Conservation (phyloP, 2,113 vertebrate species). For the Dolichallabes microphthalmus region DNA sequence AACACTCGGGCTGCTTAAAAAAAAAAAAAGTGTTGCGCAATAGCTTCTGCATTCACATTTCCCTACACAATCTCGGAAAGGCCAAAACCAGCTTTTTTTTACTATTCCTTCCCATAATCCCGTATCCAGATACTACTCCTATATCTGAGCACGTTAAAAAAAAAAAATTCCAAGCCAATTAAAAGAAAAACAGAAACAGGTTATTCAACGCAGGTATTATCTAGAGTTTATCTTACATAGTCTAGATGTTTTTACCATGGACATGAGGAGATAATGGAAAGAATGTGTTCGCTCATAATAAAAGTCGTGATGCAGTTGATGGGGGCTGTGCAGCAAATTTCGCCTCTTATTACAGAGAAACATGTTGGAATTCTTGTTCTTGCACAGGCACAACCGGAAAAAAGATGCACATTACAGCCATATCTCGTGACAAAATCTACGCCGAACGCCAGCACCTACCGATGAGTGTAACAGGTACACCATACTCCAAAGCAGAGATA, state of each 20-base stretch:
- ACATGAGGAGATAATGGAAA: neutral
- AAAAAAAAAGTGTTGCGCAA: slow-evolving; percentile 37
- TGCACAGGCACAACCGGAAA: neutral
- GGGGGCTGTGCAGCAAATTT: neutral
- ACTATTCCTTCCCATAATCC: neutral
- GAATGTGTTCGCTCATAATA: neutral
- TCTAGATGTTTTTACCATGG: neutral
- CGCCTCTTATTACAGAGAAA: neutral
- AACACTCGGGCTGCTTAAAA: slow-evolving; percentile 21
- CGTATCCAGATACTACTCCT: slow-evolving; percentile 1
- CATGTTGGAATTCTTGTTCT: neutral
- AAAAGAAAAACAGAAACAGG: neutral
- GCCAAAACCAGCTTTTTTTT: slow-evolving; percentile 59
- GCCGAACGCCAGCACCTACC: slow-evolving; percentile 69
- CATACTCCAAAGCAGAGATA: slow-evolving; percentile 91
- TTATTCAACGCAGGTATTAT: neutral
- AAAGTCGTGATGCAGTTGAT: neutral
- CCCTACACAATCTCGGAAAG: neutral
- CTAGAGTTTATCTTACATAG: neutral
- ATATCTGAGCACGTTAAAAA: neutral
- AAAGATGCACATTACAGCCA: neutral
- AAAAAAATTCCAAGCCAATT: neutral
- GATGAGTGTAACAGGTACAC: slow-evolving; percentile 92
- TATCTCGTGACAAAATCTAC: neutral
- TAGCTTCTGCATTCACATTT: neutral